Evolutionary conservation across 1,140 invertebrate genomes (phyloP).

Genomic region (Conus betulinus): DNA sequence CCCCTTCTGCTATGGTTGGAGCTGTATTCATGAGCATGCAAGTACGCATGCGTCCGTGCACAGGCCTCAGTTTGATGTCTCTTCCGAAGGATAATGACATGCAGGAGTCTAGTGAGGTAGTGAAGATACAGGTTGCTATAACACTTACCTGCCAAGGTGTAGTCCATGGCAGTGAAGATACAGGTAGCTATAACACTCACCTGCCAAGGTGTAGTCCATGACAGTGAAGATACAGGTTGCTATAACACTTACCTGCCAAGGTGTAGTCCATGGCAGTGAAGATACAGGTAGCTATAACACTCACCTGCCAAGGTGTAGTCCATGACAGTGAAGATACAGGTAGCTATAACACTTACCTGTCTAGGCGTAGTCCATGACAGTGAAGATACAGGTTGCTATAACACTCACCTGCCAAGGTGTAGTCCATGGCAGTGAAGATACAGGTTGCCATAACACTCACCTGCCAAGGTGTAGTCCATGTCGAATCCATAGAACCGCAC

Average conservation of each 20-base stretch:
- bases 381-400: neutral
- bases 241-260: neutral
- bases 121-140: no score
- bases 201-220: no score
- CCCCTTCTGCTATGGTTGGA: no score
- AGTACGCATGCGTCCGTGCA: no score
- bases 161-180: no score
- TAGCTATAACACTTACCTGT: conserved; percentile 70
- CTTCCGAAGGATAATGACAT: no score
- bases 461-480: conserved; percentile 99
- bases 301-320: conserved; percentile 72
- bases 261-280: neutral
- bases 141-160: no score
- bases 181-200: neutral
- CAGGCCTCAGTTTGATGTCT: no score
- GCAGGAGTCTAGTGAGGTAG: no score
- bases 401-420: conserved; percentile 70
- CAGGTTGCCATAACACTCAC: neutral
- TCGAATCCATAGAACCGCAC: conserved; percentile 99
- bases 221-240: no score
- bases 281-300: neutral
- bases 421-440: neutral
- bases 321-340: neutral
- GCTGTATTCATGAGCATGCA: no score
- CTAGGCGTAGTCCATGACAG: no score